phyloP scores from a whole-genome alignment of 2,888 invertebrate species.

The Scaptodrosophila latifasciaeformis region DNA sequence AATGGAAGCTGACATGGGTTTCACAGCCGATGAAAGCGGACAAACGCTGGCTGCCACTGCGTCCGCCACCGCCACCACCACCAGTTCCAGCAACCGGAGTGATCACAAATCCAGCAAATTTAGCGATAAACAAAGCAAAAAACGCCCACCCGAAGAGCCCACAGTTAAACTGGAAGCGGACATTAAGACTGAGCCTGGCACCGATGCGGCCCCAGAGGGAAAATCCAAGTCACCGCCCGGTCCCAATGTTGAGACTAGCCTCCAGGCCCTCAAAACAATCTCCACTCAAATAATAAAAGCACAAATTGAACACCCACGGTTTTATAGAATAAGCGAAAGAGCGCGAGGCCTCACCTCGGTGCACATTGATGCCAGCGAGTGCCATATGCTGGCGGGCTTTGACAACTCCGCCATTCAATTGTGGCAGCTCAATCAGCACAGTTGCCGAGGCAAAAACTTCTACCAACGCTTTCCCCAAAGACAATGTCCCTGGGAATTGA shows the following conservation, averaged over 20 bases:
- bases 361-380: slow-evolving; percentile 68
- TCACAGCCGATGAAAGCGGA: no score
- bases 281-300: slow-evolving; percentile 51
- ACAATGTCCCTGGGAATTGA: slow-evolving; percentile 70
- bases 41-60: no score
- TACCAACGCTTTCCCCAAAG: slow-evolving; percentile 57
- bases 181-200: slow-evolving; percentile 47
- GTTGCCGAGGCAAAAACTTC: slow-evolving; percentile 66
- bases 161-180: slow-evolving; percentile 46
- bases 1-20: slow-evolving; percentile 41
- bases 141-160: slow-evolving; percentile 49
- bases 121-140: slow-evolving; percentile 31
- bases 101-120: slow-evolving; percentile 30
- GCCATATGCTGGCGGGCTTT: slow-evolving; percentile 73
- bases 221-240: slow-evolving; percentile 13
- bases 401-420: slow-evolving; percentile 71
- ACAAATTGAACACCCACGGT: slow-evolving; percentile 56
- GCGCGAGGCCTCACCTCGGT: slow-evolving; percentile 62
- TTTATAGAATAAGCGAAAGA: slow-evolving; percentile 57
- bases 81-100: slow-evolving; percentile 16
- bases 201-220: slow-evolving; percentile 13
- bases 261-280: slow-evolving; percentile 46
- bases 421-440: slow-evolving; percentile 73
- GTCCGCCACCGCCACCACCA: background rate
- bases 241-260: slow-evolving; percentile 43